These are phyloP conservation scores for Xiphophorus couchianus DNA, from an alignment of 2,113 vertebrate genomes.

Conservation along the genomic window DNA sequence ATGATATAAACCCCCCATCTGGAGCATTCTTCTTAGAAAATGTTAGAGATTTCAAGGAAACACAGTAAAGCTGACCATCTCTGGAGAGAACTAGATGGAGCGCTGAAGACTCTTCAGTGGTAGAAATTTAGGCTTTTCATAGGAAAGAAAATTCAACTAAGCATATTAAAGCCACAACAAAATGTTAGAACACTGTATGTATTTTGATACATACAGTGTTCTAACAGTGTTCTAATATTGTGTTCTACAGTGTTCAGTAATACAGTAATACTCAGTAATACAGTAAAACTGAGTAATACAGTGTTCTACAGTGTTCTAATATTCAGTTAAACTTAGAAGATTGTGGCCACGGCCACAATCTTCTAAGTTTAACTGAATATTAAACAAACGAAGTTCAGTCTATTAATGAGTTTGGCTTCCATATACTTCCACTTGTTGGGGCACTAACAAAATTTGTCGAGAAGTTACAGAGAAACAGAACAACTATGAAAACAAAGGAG, in stretches of 20 bases:
- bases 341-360: no score
- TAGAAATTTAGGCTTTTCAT: background rate
- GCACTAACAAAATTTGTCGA: background rate
- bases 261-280: no score
- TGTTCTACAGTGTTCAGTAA: no score
- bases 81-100: background rate
- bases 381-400: background rate
- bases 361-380: background rate
- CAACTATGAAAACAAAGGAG: background rate
- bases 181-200: background rate
- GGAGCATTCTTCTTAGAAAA: background rate
- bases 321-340: no score
- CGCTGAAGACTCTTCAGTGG: background rate
- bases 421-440: background rate
- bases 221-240: no score
- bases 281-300: no score
- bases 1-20: background rate
- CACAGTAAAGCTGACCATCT: background rate
- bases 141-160: background rate
- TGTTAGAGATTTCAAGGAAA: background rate
- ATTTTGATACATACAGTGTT: no score
- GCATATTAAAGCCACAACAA: background rate
- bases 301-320: no score
- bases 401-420: background rate
- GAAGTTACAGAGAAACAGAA: background rate